Evolutionary conservation across 1,140 invertebrate species (phyloP).

Genomic region (Stegodyphus dumicola): DNA sequence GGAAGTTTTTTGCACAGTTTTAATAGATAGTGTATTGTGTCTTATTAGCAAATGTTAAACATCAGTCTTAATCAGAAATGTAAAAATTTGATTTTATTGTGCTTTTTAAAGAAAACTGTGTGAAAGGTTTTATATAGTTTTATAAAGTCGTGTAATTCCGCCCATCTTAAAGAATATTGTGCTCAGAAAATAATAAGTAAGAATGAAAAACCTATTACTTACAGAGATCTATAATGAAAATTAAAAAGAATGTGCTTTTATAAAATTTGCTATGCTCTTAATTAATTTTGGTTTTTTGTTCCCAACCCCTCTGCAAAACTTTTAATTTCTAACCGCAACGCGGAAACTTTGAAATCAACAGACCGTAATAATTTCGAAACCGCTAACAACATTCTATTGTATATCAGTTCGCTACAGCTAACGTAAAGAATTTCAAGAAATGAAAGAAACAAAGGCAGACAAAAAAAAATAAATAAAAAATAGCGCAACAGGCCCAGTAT

Average conservation of each 20-base stretch:
- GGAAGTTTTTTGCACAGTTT: too few species aligned
- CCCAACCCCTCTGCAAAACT: neutral
- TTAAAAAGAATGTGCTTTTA: neutral
- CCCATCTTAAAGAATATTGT: too few species aligned
- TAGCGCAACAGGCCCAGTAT: slow-evolving; percentile 34
- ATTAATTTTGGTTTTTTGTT: neutral
- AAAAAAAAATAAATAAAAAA: slow-evolving; percentile 7
- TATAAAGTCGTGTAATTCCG: too few species aligned
- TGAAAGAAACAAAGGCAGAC: neutral
- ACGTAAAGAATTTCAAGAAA: slow-evolving; percentile 22
- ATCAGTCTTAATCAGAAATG: too few species aligned
- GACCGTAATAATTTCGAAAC: slow-evolving; percentile 39
- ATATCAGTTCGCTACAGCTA: slow-evolving; percentile 28
- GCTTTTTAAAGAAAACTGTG: too few species aligned
- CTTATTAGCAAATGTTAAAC: too few species aligned
- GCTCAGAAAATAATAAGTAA: too few species aligned
- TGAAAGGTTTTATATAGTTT: too few species aligned
- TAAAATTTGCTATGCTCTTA: neutral
- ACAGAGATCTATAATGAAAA: too few species aligned
- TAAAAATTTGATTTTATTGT: too few species aligned
- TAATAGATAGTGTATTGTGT: too few species aligned
- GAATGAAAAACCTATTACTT: too few species aligned
- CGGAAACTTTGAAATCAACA: slow-evolving; percentile 44
- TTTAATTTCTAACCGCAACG: slow-evolving; percentile 26
- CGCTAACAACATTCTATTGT: slow-evolving; percentile 46